Evolutionary conservation across 2,888 invertebrate genomes (phyloP).

Genomic region (Acleris holmiana): DNA sequence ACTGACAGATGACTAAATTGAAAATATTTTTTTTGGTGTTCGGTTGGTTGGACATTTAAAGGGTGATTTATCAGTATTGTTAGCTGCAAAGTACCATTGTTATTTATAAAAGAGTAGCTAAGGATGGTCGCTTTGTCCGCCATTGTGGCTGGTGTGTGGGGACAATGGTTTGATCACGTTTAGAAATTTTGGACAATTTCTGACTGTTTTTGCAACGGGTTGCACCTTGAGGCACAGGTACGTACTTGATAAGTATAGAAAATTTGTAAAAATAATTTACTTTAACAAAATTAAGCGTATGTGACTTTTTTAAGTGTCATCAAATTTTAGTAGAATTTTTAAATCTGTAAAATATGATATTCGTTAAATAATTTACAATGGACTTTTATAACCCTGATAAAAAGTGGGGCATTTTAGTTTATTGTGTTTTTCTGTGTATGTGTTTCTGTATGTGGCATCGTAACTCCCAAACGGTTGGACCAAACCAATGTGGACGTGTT

Average conservation of each 20-base stretch:
- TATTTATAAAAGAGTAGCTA: conserved; percentile 78
- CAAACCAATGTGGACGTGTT: too few species aligned
- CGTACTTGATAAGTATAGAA: conserved; percentile 44
- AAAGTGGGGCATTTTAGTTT: too few species aligned
- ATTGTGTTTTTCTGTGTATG: too few species aligned
- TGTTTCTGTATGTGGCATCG: too few species aligned
- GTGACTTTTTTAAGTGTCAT: too few species aligned
- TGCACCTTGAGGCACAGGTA: conserved; percentile 75
- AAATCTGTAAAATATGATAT: too few species aligned
- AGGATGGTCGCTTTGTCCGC: conserved; percentile 76
- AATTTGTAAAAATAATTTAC: too few species aligned
- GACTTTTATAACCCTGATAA: too few species aligned
- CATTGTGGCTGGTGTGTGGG: conserved; percentile 81
- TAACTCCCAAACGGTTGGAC: too few species aligned
- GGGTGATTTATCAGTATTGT: conserved; percentile 55
- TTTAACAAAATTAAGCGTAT: too few species aligned
- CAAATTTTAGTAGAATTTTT: too few species aligned
- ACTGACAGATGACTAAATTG: background rate
- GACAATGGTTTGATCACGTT: conserved; percentile 78
- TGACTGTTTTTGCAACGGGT: conserved; percentile 80
- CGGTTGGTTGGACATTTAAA: conserved; percentile 42
- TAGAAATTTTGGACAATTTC: conserved; percentile 81
- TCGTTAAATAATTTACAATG: too few species aligned
- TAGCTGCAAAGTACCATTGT: conserved; percentile 78
- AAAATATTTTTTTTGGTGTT: conserved; percentile 30